Evolutionary conservation across 1,140 invertebrate species (phyloP).

Genomic region (Platyscapa corneri): DNA sequence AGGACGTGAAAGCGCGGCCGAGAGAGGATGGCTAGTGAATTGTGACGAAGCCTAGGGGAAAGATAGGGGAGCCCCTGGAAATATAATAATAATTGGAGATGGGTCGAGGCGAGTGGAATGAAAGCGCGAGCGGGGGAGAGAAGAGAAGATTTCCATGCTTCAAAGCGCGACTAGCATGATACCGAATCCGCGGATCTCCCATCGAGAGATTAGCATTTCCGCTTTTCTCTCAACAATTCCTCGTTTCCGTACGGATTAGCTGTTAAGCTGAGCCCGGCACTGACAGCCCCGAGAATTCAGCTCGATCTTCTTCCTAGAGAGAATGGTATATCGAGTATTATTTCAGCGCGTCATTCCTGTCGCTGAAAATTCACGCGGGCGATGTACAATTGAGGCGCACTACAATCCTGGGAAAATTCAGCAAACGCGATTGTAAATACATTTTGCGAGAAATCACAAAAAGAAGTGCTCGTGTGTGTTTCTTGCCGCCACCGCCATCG

Average conservation of each 20-base stretch:
- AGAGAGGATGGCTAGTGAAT: not conserved
- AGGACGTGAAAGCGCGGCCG: not conserved
- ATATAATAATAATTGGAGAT: constrained; percentile 24
- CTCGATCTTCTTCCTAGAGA: constrained; percentile 59
- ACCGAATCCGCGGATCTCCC: constrained; percentile 67
- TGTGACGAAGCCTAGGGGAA: not conserved
- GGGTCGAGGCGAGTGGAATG: constrained; percentile 5
- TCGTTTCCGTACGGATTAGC: constrained; percentile 73
- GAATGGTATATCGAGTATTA: constrained; percentile 64
- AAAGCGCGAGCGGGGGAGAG: constrained; percentile 7
- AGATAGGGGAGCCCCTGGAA: not conserved
- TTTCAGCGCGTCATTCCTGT: constrained; percentile 60
- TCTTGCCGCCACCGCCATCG: not conserved
- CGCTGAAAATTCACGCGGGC: constrained; percentile 53
- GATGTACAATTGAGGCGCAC: constrained; percentile 33
- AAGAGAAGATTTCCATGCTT: not conserved
- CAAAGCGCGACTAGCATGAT: constrained; percentile 44
- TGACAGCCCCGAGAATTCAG: constrained; percentile 59
- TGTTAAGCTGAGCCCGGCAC: constrained; percentile 67
- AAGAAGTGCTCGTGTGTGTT: not conserved
- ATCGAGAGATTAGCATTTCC: constrained; percentile 74
- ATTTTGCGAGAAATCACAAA: not conserved
- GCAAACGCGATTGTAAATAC: constrained; percentile 33
- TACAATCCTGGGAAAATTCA: constrained; percentile 50
- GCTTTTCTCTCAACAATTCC: constrained; percentile 74